Evolutionary conservation across 2,797 vertebrate genomes (phyloP), one percentile per base, ranked within the genome.

Genomic region (Melanitta fusca): DNA sequence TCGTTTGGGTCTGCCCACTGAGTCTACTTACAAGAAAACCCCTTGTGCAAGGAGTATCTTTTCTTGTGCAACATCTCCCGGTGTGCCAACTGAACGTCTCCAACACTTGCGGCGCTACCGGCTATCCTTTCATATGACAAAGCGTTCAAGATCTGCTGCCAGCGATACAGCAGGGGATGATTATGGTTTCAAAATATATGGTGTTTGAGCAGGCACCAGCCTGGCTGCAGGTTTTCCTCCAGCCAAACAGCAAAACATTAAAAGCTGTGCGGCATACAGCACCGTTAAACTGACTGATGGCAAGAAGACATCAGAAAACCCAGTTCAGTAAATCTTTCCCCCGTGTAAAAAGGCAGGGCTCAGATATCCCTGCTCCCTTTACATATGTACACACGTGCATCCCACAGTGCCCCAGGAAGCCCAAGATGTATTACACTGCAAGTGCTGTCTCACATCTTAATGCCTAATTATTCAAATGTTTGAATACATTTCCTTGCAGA

Each of bases 281-380:
- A 54, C 74, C 53, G n/a, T 96, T 97, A 95, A 96, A 91, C 91
- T 94, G 95, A 96, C 68, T 64, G 95, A 95, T 90, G 85, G 89
- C 74, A 93, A 93, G 74, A 79, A 73, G 60, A 74, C 10, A 0
- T 94, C 95, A 96, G 91, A 94, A 94, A 96, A 85, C 60, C 61
- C 0, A 0, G 60, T 73, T 91, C 73, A 56, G 78, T 88, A 95
- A 94, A 95, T 80, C 91, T 95, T 85, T 89, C 85, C 70, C 53
- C 41, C 47, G 54, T 60, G 17, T 69, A 81, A 60, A 73, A 93
- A 94, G 92, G 28, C 38, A 58, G n/a, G 60, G 73, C 78, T 93
- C 88, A 57, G 21, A 34, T 90, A 95, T 84, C 93, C 70, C 83
- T 94, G 79, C 38, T 38, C 74, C 39, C 74, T 84, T n/a, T 75